phyloP scores from a whole-genome alignment of 2,113 vertebrate genomes.

The Manacus vitellinus region DNA sequence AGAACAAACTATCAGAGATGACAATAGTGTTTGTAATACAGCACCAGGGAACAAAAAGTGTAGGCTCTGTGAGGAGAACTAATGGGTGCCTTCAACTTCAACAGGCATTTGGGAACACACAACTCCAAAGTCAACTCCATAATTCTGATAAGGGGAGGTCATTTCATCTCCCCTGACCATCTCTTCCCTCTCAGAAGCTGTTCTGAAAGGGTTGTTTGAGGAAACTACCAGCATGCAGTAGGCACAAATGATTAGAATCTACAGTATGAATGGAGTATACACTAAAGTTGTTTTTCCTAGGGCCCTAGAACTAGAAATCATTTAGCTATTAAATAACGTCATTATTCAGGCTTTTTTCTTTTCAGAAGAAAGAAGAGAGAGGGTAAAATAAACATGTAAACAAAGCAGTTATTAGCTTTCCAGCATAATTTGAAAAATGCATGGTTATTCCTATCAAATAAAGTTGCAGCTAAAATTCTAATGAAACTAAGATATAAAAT shows the following conservation, averaged over 20 bases:
- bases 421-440: neutral
- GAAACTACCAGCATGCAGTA: neutral
- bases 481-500: neutral
- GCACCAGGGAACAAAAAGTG: neutral
- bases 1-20: neutral
- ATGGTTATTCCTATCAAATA: neutral
- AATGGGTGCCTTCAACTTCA: neutral
- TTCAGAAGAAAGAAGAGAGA: neutral
- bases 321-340: neutral
- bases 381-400: neutral
- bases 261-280: neutral
- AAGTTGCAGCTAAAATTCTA: neutral
- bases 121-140: neutral
- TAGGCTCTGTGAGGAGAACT: neutral
- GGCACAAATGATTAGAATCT: neutral
- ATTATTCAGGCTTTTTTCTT: neutral
- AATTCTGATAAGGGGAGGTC: neutral
- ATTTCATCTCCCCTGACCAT: neutral
- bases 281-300: neutral
- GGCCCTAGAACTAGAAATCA: neutral
- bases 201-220: neutral
- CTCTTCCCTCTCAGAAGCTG: neutral
- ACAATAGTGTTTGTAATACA: neutral
- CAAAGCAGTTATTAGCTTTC: neutral
- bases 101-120: neutral